These are phyloP conservation scores for Melanotus villosus DNA, from an alignment of 2,888 invertebrate species.

Conservation along the genomic window DNA sequence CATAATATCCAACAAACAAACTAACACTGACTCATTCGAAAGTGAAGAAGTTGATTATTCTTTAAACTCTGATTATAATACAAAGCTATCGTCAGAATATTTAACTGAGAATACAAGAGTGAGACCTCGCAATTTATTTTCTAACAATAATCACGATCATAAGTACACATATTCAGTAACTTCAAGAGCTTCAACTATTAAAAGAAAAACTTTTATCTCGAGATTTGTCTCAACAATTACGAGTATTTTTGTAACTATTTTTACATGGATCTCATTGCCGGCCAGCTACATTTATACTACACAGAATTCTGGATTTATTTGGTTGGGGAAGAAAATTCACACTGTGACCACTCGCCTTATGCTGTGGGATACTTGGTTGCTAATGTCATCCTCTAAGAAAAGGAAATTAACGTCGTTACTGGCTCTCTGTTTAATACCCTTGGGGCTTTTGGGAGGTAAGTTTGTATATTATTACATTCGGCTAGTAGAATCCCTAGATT, in stretches of 20 bases:
- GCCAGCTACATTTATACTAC: conserved; percentile 54
- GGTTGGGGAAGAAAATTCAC: conserved; percentile 60
- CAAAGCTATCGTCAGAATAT: not conserved
- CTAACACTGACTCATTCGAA: conserved; percentile 58
- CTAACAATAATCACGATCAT: conserved; percentile 52
- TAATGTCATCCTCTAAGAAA: conserved; percentile 47
- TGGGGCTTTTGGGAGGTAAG: conserved; percentile 74
- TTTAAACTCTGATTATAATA: not conserved
- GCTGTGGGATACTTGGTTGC: conserved; percentile 65
- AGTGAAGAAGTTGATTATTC: conserved; percentile 25
- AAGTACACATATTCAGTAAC: conserved; percentile 26
- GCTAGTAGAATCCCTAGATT: not conserved
- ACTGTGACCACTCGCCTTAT: conserved; percentile 62
- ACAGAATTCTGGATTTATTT: conserved; percentile 54
- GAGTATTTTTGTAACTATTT: conserved; percentile 50
- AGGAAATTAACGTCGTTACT: conserved; percentile 56
- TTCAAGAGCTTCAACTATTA: conserved; percentile 1
- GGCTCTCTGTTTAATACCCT: conserved; percentile 69
- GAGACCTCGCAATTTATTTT: conserved; percentile 46
- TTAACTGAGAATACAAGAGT: too few species aligned
- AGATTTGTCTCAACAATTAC: conserved; percentile 46
- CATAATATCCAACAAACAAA: conserved; percentile 54
- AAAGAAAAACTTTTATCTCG: conserved; percentile 30
- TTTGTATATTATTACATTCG: conserved; percentile 47
- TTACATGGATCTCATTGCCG: conserved; percentile 50